Evolutionary conservation across 2,113 vertebrate genomes (phyloP).

Genomic region (Cheilinus undulatus): DNA sequence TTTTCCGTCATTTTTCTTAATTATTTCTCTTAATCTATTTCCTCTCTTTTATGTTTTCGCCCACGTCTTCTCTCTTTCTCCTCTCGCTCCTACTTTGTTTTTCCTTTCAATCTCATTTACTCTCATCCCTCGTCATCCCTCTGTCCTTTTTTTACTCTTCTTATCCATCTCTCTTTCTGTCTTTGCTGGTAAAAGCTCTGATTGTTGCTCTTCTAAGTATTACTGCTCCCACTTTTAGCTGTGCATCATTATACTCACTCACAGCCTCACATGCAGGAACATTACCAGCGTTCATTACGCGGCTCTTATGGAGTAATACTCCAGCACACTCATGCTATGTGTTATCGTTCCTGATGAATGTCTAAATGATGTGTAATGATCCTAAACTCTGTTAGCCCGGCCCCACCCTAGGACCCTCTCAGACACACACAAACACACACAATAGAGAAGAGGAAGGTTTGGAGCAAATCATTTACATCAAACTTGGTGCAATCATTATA

Average conservation of each 20-base stretch:
- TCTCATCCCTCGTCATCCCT: slow-evolving; percentile 11
- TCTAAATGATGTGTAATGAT: slow-evolving; percentile 55
- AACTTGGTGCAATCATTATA: no score
- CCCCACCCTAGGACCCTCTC: slow-evolving; percentile 19
- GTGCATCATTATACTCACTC: slow-evolving; percentile 29
- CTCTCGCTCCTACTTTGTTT: slow-evolving; percentile 11
- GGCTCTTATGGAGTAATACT: slow-evolving; percentile 3
- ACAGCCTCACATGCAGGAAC: slow-evolving; percentile 17
- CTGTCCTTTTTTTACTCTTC: background rate
- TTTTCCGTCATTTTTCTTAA: slow-evolving; percentile 64
- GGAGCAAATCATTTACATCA: no score
- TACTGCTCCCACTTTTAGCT: slow-evolving; percentile 20
- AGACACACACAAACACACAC: background rate
- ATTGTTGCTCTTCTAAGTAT: slow-evolving; percentile 33
- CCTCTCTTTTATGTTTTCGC: slow-evolving; percentile 39
- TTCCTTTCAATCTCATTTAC: slow-evolving; percentile 7
- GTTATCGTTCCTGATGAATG: slow-evolving; percentile 51
- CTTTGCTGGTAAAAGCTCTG: slow-evolving; percentile 48
- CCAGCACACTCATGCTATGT: slow-evolving; percentile 9
- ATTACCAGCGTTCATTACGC: slow-evolving; percentile 20
- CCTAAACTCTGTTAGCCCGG: slow-evolving; percentile 40
- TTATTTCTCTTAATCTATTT: slow-evolving; percentile 62
- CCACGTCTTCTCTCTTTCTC: slow-evolving; percentile 4
- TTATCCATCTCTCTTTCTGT: slow-evolving; percentile 3
- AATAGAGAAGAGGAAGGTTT: no score